A percentile compares a stretch with the other conserved stretches of the same genome.
phyloP scores from a whole-genome alignment of 2,113 vertebrate genomes.

The Pituophis catenifer region DNA sequence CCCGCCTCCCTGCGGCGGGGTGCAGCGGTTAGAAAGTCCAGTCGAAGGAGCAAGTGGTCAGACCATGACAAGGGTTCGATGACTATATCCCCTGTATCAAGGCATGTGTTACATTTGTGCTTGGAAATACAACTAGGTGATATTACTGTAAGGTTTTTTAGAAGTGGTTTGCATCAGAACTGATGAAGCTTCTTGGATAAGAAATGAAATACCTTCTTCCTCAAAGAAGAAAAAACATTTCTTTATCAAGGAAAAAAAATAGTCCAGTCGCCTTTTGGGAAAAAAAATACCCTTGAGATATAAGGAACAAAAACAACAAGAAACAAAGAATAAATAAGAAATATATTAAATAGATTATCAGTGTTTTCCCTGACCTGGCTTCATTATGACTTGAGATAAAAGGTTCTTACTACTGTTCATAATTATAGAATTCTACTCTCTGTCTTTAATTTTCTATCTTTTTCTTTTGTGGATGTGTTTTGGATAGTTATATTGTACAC shows the following conservation, averaged over 20 bases:
- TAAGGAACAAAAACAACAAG: neutral
- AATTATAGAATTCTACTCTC: neutral
- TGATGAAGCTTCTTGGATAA: neutral
- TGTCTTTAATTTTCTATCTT: neutral
- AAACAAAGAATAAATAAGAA: neutral
- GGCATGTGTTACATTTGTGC: conserved; percentile 16
- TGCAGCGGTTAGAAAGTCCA: too few relatives aligned
- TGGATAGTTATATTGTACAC: neutral
- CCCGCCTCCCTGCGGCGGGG: too few relatives aligned
- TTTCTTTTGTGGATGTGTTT: neutral
- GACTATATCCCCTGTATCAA: too few relatives aligned
- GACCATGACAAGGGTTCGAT: too few relatives aligned
- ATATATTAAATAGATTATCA: neutral
- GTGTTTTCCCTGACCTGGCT: neutral
- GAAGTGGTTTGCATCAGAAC: neutral
- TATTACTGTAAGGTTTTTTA: neutral
- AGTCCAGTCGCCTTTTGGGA: neutral
- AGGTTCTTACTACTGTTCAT: neutral
- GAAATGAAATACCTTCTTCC: neutral
- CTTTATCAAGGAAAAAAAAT: neutral
- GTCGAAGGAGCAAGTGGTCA: too few relatives aligned
- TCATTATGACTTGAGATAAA: neutral
- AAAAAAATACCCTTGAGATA: neutral
- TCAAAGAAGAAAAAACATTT: neutral
- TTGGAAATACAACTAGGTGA: conserved; percentile 13